Conservation (phyloP, 2,888 invertebrate genomes). For the Stenodera caucasica region DNA sequence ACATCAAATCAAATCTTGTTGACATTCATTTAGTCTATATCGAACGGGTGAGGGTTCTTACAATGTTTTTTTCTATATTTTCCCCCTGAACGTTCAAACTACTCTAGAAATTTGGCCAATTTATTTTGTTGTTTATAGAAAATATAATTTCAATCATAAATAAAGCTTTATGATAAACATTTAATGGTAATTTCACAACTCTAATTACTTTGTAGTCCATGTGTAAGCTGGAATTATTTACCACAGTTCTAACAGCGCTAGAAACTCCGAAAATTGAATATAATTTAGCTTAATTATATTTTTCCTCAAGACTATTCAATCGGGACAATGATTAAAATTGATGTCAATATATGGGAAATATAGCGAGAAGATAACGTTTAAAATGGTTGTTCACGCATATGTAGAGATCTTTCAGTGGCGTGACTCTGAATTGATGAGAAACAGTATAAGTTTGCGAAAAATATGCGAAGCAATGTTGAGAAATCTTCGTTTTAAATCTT, state of each 20-base stretch:
- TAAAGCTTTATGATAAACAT: slow-evolving; percentile 26
- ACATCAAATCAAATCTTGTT: slow-evolving; percentile 13
- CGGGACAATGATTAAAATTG: too few species aligned
- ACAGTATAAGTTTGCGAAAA: slow-evolving; percentile 21
- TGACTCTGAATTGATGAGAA: slow-evolving; percentile 30
- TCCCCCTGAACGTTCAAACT: background rate
- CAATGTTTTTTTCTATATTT: too few species aligned
- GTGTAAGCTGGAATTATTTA: slow-evolving; percentile 35
- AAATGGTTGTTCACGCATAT: slow-evolving; percentile 19
- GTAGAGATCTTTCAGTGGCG: slow-evolving; percentile 19
- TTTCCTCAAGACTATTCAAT: too few species aligned
- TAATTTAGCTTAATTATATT: too few species aligned
- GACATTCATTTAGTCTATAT: slow-evolving; percentile 2
- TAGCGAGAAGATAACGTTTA: slow-evolving; percentile 15
- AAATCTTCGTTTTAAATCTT: slow-evolving; percentile 26
- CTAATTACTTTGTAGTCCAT: slow-evolving; percentile 40
- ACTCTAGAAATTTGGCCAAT: slow-evolving; percentile 11
- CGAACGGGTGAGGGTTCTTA: background rate
- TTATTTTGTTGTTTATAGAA: background rate
- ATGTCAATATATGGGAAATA: background rate
- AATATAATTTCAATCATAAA: slow-evolving; percentile 24
- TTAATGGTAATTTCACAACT: slow-evolving; percentile 35
- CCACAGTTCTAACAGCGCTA: slow-evolving; percentile 19
- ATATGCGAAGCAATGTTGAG: slow-evolving; percentile 29
- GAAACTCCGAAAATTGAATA: slow-evolving; percentile 13